phyloP scores from a whole-genome alignment of 2,888 invertebrate genomes.

The Amiota communis region DNA sequence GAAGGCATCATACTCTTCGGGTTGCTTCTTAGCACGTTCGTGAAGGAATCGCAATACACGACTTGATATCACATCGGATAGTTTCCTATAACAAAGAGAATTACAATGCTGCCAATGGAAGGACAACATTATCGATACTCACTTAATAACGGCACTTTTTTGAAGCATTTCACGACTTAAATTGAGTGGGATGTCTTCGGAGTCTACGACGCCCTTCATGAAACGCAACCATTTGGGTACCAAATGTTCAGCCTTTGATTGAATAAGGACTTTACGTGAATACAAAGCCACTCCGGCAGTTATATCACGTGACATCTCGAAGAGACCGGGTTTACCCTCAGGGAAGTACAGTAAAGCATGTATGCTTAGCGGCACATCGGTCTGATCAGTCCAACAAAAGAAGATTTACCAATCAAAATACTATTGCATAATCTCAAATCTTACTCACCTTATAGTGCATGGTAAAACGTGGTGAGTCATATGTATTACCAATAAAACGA shows the following conservation, averaged over 20 bases:
- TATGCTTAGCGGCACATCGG: slow-evolving; percentile 88
- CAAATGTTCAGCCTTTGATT: slow-evolving; percentile 90
- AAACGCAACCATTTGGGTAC: slow-evolving; percentile 96
- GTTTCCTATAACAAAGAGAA: slow-evolving; percentile 76
- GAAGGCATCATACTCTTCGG: slow-evolving; percentile 86
- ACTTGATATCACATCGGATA: slow-evolving; percentile 87
- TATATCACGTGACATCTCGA: slow-evolving; percentile 90
- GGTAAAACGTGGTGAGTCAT: slow-evolving; percentile 90
- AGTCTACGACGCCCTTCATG: slow-evolving; percentile 97
- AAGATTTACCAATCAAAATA: neutral
- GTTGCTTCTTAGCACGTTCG: slow-evolving; percentile 89
- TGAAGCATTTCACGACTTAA: slow-evolving; percentile 95
- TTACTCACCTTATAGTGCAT: slow-evolving; percentile 84
- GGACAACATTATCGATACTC: slow-evolving; percentile 18
- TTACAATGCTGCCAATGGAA: neutral
- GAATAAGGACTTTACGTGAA: slow-evolving; percentile 92
- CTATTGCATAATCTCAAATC: neutral
- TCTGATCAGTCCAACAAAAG: slow-evolving; percentile 44
- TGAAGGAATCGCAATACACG: slow-evolving; percentile 88
- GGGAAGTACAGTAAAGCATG: slow-evolving; percentile 94
- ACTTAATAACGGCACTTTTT: slow-evolving; percentile 90
- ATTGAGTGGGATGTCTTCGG: slow-evolving; percentile 98
- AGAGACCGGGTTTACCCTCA: slow-evolving; percentile 91
- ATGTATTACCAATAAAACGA: slow-evolving; percentile 88
- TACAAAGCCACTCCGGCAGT: slow-evolving; percentile 92